phyloP scores from a whole-genome alignment of 53 echinoderm and acorn worm species.

The Paracentrotus lividus region DNA sequence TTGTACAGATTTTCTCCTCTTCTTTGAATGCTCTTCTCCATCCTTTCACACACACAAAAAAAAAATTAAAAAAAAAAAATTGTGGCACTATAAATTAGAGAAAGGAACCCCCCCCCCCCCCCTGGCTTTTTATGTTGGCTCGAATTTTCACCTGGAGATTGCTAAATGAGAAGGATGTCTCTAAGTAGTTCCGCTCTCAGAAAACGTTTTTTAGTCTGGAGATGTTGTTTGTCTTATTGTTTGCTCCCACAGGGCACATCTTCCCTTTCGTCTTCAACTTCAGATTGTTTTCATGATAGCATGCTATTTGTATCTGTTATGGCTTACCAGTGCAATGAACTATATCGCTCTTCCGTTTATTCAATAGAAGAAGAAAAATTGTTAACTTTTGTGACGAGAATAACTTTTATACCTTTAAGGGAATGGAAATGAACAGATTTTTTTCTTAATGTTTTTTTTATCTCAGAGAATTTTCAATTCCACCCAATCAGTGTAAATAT shows the following conservation, averaged over 20 bases:
- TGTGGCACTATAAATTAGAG: no score
- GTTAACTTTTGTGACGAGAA: background rate
- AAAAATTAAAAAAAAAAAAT: no score
- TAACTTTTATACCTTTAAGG: background rate
- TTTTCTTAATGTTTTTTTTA: no score
- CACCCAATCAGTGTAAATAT: no score
- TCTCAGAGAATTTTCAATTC: no score
- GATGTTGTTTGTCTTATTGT: slow-evolving; percentile 19
- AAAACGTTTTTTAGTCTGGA: slow-evolving; percentile 25
- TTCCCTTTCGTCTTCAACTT: background rate
- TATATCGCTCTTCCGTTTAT: background rate
- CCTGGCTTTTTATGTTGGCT: background rate
- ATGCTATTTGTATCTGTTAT: background rate
- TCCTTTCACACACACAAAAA: no score
- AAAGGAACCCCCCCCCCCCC: no score
- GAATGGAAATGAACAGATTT: no score
- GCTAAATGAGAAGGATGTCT: background rate
- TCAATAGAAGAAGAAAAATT: background rate
- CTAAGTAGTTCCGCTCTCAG: background rate
- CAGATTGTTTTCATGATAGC: background rate
- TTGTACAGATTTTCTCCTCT: no score
- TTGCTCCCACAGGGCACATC: background rate
- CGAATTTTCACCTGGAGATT: background rate
- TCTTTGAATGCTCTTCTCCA: no score
- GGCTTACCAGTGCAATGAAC: background rate